phyloP scores from a whole-genome alignment of 2,113 vertebrate genomes.

The Shinisaurus crocodilurus region DNA sequence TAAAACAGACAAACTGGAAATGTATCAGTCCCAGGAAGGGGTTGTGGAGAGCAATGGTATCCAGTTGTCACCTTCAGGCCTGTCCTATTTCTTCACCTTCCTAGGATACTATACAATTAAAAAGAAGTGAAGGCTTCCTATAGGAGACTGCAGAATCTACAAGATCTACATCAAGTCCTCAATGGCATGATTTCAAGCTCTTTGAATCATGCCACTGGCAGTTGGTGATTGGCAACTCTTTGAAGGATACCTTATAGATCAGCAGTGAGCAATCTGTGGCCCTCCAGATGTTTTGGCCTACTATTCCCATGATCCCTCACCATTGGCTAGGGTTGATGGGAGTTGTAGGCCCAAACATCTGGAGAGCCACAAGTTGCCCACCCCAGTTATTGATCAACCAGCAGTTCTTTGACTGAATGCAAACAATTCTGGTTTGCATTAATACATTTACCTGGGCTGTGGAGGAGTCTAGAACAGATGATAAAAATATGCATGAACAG shows the following conservation, averaged over 20 bases:
- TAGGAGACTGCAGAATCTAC: background rate
- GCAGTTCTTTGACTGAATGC: background rate
- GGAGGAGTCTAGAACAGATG: background rate
- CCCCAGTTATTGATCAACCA: background rate
- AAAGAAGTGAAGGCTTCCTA: background rate
- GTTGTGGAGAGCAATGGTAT: background rate
- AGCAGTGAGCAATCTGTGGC: too few species aligned
- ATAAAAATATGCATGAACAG: background rate
- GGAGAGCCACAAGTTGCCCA: too few species aligned
- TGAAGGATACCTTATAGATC: background rate
- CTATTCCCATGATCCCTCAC: too few species aligned
- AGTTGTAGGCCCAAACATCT: too few species aligned
- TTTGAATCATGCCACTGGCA: background rate
- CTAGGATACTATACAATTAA: background rate
- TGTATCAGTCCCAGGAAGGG: background rate
- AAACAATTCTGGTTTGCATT: background rate
- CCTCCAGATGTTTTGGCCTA: too few species aligned
- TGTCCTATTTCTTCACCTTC: background rate
- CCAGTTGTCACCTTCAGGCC: background rate
- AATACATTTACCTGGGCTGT: background rate
- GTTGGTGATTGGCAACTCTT: background rate
- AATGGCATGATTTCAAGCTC: background rate
- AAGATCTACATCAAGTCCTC: background rate
- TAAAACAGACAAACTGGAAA: background rate
- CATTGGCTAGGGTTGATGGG: too few species aligned